Conservation (phyloP, 2,888 invertebrate species). For the Alviniconcha strummeri region DNA sequence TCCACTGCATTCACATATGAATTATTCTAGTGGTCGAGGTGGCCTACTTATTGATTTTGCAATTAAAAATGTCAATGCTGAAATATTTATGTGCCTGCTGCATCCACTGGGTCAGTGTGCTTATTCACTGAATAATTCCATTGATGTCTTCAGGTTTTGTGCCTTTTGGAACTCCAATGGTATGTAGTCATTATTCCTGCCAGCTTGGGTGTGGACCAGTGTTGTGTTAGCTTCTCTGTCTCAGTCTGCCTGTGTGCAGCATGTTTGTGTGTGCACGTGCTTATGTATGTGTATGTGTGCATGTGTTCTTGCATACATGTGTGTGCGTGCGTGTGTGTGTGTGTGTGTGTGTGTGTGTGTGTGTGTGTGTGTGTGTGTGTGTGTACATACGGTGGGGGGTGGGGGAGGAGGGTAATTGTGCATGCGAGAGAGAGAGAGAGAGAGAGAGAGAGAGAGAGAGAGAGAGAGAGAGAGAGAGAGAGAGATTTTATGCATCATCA, state of each 20-base stretch:
- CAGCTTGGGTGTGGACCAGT: no score
- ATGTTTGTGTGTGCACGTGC: slow-evolving; percentile 13
- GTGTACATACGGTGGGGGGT: neutral
- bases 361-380: no score
- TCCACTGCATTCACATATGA: no score
- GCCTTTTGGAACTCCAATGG: slow-evolving; percentile 75
- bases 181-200: slow-evolving; percentile 44
- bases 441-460: neutral
- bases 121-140: no score
- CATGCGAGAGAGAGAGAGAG: neutral
- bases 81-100: no score
- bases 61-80: no score
- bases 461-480: neutral
- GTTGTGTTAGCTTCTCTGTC: neutral
- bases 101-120: no score
- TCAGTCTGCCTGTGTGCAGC: slow-evolving; percentile 10
- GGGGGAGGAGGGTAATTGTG: neutral
- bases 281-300: neutral
- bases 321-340: no score
- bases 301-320: neutral
- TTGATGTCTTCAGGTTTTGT: slow-evolving; percentile 71
- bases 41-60: no score
- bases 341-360: no score
- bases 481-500: neutral
- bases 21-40: no score